Evolutionary conservation across 1,140 invertebrate genomes (phyloP).

Genomic region (Epicauta chinensis): DNA sequence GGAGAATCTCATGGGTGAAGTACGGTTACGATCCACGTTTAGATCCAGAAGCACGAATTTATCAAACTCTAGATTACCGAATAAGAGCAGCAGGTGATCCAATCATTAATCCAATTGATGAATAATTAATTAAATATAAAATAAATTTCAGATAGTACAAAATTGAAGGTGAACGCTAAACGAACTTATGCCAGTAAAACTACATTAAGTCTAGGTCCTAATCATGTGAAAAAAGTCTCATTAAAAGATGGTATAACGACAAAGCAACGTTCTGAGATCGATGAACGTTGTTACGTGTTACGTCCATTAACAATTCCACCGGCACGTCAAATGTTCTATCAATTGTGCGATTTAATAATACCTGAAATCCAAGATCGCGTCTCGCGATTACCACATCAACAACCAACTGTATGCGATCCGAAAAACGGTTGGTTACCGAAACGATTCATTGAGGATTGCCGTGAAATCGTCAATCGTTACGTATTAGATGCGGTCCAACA

Average conservation of each 20-base stretch:
- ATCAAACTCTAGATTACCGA: constrained; percentile 83
- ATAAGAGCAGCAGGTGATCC: constrained; percentile 57
- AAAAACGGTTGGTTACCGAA: constrained; percentile 69
- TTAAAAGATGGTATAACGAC: constrained; percentile 45
- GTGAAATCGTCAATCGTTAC: constrained; percentile 60
- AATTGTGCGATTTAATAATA: constrained; percentile 80
- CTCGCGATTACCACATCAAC: constrained; percentile 55
- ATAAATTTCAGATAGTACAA: constrained; percentile 46
- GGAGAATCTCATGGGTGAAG: constrained; percentile 77
- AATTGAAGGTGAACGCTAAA: constrained; percentile 51
- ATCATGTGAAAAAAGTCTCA: constrained; percentile 19
- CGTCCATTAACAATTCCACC: constrained; percentile 63
- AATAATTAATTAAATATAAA: constrained; percentile 17
- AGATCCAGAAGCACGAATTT: constrained; percentile 68
- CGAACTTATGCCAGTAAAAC: constrained; percentile 47
- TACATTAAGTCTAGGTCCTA: constrained; percentile 35
- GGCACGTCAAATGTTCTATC: constrained; percentile 76
- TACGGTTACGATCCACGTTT: constrained; percentile 83
- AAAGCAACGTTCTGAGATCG: constrained; percentile 42
- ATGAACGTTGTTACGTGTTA: constrained; percentile 51
- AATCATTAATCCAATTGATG: no score
- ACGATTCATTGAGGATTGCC: constrained; percentile 58
- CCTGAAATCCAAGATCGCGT: constrained; percentile 78
- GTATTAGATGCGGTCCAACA: constrained; percentile 52
- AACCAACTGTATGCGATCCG: constrained; percentile 59